A percentile compares a stretch with the other conserved stretches of the same genome.
phyloP scores from a whole-genome alignment of 2,797 vertebrate genomes.

The Petrocephalus schoutedeni region DNA sequence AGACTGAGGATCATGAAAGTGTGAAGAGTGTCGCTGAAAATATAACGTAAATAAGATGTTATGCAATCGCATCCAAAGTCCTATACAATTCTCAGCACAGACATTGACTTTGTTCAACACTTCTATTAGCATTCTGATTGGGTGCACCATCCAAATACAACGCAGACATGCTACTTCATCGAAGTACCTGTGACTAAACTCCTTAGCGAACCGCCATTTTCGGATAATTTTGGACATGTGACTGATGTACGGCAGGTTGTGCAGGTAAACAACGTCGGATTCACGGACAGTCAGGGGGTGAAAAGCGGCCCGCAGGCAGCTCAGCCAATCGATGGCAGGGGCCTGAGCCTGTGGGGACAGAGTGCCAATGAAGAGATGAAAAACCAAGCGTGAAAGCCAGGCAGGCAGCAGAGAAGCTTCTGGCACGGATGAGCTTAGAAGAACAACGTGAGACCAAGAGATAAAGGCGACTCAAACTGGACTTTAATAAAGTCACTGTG shows the following conservation, averaged over 20 bases:
- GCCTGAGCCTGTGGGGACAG: constrained; percentile 61
- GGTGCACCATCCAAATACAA: neutral
- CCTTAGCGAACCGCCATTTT: constrained; percentile 48
- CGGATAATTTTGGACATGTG: constrained; percentile 71
- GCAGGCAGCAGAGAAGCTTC: neutral
- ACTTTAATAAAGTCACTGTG: neutral
- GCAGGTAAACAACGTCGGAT: constrained; percentile 71
- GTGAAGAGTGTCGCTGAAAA: constrained; percentile 54
- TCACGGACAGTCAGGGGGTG: constrained; percentile 60
- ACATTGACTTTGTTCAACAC: neutral
- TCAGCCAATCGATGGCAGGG: constrained; percentile 80
- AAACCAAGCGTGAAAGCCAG: neutral
- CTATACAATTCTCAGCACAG: neutral
- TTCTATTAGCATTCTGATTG: neutral
- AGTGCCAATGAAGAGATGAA: constrained; percentile 39
- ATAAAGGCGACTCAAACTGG: neutral
- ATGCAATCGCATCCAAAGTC: neutral
- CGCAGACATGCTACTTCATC: neutral
- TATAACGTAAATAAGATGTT: neutral
- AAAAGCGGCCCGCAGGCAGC: constrained; percentile 73
- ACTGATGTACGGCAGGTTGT: constrained; percentile 78
- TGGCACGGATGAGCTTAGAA: neutral
- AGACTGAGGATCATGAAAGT: constrained; percentile 67
- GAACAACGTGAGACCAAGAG: neutral
- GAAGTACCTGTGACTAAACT: constrained; percentile 51